Evolutionary conservation across 2,888 invertebrate genomes (phyloP).

Genomic region (Stenotaenia linearis): DNA sequence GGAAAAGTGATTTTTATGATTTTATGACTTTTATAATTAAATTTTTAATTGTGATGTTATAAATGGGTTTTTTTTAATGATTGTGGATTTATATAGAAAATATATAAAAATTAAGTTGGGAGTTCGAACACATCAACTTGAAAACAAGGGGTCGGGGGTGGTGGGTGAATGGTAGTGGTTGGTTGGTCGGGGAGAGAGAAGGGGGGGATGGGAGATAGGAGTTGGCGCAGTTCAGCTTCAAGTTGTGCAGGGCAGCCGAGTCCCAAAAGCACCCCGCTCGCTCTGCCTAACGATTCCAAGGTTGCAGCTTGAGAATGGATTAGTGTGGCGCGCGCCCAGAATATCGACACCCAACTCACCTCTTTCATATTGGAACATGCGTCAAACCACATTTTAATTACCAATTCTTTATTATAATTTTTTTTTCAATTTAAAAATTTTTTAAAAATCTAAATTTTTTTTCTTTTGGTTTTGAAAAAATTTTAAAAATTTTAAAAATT

Average conservation of each 20-base stretch:
- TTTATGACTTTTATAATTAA: no score
- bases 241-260: slow-evolving; percentile 9
- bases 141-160: neutral
- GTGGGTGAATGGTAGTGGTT: no score
- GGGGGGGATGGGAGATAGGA: neutral
- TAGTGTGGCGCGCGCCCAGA: slow-evolving; percentile 9
- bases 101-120: neutral
- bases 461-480: no score
- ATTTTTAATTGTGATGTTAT: neutral
- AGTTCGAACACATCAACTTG: neutral
- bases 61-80: neutral
- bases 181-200: no score
- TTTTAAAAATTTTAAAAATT: neutral
- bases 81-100: no score
- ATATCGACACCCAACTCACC: neutral
- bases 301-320: slow-evolving; percentile 9
- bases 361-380: neutral
- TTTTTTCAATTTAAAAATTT: neutral
- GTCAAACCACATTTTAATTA: slow-evolving; percentile 5
- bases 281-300: slow-evolving; percentile 9
- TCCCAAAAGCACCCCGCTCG: slow-evolving; percentile 9
- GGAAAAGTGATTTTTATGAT: no score
- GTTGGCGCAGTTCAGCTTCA: neutral
- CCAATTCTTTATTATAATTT: neutral
- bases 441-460: no score